Percentiles rank a stretch among this genome's conserved stretches.
These are phyloP conservation scores for Nemoura dubitans DNA, from an alignment of 2,888 invertebrate genomes.

Conservation along the genomic window DNA sequence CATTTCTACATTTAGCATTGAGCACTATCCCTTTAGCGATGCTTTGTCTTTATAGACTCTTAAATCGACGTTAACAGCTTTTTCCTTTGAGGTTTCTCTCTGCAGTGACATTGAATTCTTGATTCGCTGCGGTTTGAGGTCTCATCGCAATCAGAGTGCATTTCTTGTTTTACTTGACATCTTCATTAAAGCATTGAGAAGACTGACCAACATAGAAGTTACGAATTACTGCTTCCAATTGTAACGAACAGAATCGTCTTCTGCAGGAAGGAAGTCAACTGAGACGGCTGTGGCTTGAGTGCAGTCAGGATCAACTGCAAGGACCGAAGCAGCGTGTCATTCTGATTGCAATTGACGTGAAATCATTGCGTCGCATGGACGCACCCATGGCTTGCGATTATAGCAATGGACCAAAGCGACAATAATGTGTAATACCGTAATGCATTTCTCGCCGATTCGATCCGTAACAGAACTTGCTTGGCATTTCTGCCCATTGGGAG, in stretches of 20 bases:
- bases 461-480: neutral
- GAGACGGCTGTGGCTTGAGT: neutral
- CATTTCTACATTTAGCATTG: no score
- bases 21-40: no score
- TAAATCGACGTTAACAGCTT: neutral
- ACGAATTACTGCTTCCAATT: neutral
- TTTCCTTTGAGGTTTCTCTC: neutral
- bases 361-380: neutral
- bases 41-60: no score
- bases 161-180: neutral
- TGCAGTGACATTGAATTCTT: neutral
- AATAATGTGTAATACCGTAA: constrained; percentile 7
- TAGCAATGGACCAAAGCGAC: constrained; percentile 2
- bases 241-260: neutral
- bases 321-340: neutral
- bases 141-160: neutral
- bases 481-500: neutral
- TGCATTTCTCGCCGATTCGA: neutral
- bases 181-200: neutral
- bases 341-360: neutral
- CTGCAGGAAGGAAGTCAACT: neutral
- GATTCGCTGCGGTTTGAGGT: neutral
- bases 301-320: neutral
- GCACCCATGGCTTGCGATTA: neutral
- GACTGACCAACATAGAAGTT: neutral